These are phyloP conservation scores for Penaeus vannamei DNA, from an alignment of 1,140 invertebrate genomes.

Conservation along the genomic window DNA sequence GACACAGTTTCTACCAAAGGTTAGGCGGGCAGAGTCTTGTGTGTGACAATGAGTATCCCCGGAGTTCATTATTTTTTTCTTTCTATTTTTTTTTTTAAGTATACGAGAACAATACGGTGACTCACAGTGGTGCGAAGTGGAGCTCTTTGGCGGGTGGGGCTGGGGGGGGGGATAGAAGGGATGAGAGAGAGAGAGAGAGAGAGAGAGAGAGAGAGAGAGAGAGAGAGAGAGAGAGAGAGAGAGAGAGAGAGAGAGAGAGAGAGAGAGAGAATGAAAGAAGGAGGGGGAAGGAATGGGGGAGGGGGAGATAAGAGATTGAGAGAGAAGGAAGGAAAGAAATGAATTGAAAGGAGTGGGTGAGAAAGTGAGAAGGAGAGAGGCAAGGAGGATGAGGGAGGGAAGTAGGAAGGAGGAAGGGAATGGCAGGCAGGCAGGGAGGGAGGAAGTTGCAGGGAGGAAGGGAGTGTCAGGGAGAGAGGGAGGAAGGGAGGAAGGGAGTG, in stretches of 20 bases:
- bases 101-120: too few species aligned
- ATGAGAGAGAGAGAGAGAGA: not conserved
- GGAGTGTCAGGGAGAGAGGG: not conserved
- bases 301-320: not conserved
- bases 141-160: not conserved
- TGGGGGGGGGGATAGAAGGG: not conserved
- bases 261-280: slow-evolving; percentile 19
- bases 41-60: too few species aligned
- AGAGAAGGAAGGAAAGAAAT: slow-evolving; percentile 4
- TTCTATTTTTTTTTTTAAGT: too few species aligned
- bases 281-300: not conserved
- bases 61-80: too few species aligned
- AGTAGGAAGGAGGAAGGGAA: not conserved
- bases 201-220: too few species aligned
- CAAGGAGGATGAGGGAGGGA: not conserved
- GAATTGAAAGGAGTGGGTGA: not conserved
- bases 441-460: not conserved
- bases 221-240: not conserved
- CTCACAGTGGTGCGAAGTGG: too few species aligned
- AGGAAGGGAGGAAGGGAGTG: not conserved
- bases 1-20: too few species aligned
- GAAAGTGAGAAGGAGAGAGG: slow-evolving; percentile 9
- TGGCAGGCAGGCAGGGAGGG: not conserved
- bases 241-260: not conserved
- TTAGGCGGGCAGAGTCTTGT: too few species aligned